Conservation (phyloP, 2,797 vertebrate species). For the Apogon hyalosoma region DNA sequence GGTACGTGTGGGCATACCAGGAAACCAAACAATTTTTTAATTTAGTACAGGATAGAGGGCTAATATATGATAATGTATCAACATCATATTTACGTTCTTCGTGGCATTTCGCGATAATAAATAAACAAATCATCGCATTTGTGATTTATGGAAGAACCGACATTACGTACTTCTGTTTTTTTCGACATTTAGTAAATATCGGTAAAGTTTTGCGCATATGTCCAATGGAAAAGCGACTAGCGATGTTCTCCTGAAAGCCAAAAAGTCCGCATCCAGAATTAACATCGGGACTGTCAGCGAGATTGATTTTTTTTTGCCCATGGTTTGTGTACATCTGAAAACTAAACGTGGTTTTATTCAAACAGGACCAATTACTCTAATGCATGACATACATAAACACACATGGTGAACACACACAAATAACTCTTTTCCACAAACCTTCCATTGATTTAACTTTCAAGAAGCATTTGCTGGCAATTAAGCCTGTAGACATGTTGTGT, state of each 20-base stretch:
- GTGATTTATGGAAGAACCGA: too few species aligned
- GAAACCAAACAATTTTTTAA: too few species aligned
- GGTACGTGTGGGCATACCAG: too few species aligned
- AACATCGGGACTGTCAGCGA: background rate
- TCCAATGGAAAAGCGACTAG: too few species aligned
- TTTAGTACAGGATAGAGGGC: too few species aligned
- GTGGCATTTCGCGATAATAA: too few species aligned
- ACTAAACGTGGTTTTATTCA: constrained; percentile 18
- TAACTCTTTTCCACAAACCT: constrained; percentile 9
- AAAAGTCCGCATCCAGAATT: background rate
- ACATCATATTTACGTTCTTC: too few species aligned
- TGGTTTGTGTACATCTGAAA: constrained; percentile 13
- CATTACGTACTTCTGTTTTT: too few species aligned
- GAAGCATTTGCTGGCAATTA: constrained; percentile 73
- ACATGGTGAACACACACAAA: constrained; percentile 2
- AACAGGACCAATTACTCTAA: constrained; percentile 17
- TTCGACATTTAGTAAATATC: too few species aligned
- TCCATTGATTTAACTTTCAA: constrained; percentile 48
- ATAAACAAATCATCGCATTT: too few species aligned
- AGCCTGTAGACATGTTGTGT: constrained; percentile 61
- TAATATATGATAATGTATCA: too few species aligned
- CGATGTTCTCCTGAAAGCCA: background rate
- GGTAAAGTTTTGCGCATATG: too few species aligned
- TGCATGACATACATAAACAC: constrained; percentile 3
- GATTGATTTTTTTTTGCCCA: background rate